Evolutionary conservation across 2,797 vertebrate species (phyloP).

Genomic region (Diceros bicornis): DNA sequence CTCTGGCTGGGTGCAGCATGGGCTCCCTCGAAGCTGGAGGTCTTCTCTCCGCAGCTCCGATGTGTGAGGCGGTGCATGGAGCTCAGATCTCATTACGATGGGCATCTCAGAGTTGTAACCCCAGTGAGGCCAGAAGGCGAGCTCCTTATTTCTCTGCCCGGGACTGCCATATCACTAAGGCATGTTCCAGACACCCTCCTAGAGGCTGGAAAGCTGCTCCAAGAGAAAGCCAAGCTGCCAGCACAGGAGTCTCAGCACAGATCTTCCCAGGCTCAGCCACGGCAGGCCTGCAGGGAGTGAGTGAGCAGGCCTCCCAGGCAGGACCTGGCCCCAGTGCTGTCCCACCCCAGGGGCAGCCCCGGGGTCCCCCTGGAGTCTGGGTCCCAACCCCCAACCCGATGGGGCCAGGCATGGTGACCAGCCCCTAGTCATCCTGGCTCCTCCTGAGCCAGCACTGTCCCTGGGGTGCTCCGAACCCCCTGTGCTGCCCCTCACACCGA

Average conservation of each 20-base stretch:
- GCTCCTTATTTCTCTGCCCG: too few relatives aligned
- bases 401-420: too few relatives aligned
- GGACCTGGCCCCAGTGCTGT: too few relatives aligned
- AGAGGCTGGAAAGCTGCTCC: background rate
- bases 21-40: background rate
- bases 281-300: background rate
- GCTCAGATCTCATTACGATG: background rate
- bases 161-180: background rate
- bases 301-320: background rate
- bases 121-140: background rate
- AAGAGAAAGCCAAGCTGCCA: background rate
- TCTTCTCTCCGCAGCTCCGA: background rate
- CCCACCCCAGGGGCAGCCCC: too few relatives aligned
- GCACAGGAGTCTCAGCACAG: background rate
- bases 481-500: background rate
- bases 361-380: too few relatives aligned
- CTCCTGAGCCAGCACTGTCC: background rate
- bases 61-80: accelerated
- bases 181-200: background rate
- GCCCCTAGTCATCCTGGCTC: too few relatives aligned
- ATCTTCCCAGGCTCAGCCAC: background rate
- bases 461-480: background rate
- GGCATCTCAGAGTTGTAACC: background rate
- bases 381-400: too few relatives aligned
- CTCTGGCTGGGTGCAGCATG: accelerated